Percentiles rank a stretch among this genome's conserved stretches.
Evolutionary conservation across 1,140 invertebrate species (phyloP).

Genomic region (Cotesia glomerata): DNA sequence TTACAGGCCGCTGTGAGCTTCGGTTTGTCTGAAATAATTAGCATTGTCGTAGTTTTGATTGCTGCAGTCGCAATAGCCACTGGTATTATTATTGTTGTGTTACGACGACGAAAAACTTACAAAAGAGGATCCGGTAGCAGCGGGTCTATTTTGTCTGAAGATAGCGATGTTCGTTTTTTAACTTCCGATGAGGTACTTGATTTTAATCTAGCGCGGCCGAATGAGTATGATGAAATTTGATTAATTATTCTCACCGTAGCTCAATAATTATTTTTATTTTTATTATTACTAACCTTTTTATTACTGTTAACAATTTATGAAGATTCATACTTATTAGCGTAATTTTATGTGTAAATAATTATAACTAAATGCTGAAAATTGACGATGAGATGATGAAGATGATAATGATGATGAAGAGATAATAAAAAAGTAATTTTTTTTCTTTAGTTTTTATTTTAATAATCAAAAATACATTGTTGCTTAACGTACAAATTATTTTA

Average conservation of each 20-base stretch:
- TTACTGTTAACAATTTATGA: background rate
- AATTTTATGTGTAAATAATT: background rate
- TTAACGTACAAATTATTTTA: no score
- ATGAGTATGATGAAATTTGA: slow-evolving; percentile 44
- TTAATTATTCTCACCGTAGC: background rate
- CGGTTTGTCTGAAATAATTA: slow-evolving; percentile 40
- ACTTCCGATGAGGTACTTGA: slow-evolving; percentile 66
- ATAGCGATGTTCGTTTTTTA: slow-evolving; percentile 66
- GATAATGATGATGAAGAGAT: background rate
- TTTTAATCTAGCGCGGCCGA: slow-evolving; percentile 62
- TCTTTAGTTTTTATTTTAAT: background rate
- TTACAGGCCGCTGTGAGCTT: slow-evolving; percentile 27
- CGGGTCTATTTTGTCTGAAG: slow-evolving; percentile 56
- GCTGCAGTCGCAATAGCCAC: slow-evolving; percentile 39
- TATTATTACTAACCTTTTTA: background rate
- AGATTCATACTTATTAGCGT: background rate
- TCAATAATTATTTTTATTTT: background rate
- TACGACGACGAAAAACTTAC: slow-evolving; percentile 48
- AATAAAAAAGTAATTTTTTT: background rate
- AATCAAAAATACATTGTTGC: background rate
- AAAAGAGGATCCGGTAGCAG: slow-evolving; percentile 42
- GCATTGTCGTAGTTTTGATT: slow-evolving; percentile 43
- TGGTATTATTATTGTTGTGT: slow-evolving; percentile 42
- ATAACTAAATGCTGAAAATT: background rate
- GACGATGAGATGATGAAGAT: background rate